Percentiles rank a stretch among this genome's conserved stretches.
These are phyloP conservation scores for Callocephalon fimbriatum DNA, from an alignment of 2,113 vertebrate genomes.

Conservation along the genomic window DNA sequence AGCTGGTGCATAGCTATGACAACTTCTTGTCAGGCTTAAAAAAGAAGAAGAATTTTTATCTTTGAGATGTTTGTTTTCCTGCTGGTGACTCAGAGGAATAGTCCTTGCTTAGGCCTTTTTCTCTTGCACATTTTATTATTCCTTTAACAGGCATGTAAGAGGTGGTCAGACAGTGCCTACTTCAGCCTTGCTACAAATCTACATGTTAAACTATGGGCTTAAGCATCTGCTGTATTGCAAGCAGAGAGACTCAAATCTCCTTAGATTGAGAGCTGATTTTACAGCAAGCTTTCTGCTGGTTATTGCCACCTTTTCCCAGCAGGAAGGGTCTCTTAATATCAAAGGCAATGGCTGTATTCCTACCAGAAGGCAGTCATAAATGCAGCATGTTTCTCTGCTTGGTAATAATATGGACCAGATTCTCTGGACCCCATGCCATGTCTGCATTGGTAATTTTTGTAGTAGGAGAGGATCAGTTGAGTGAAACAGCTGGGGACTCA, in stretches of 20 bases:
- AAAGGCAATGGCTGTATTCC: neutral
- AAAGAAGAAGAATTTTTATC: neutral
- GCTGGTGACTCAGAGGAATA: neutral
- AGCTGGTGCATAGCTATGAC: neutral
- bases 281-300: neutral
- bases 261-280: neutral
- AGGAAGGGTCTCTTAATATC: neutral
- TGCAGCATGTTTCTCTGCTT: neutral
- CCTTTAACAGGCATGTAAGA: neutral
- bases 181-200: neutral
- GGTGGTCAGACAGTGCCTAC: neutral
- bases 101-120: neutral
- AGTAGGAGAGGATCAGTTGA: neutral
- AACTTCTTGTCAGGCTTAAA: neutral
- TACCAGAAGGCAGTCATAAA: neutral
- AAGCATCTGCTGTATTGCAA: neutral
- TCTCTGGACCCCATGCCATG: neutral
- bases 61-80: neutral
- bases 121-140: neutral
- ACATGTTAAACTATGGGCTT: rapidly evolving
- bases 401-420: rapidly evolving
- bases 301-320: neutral
- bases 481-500: neutral
- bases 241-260: neutral
- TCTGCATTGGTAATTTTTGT: neutral